Evolutionary conservation across 2,888 invertebrate genomes (phyloP).

Genomic region (Nematopogon swammerdamellus): DNA sequence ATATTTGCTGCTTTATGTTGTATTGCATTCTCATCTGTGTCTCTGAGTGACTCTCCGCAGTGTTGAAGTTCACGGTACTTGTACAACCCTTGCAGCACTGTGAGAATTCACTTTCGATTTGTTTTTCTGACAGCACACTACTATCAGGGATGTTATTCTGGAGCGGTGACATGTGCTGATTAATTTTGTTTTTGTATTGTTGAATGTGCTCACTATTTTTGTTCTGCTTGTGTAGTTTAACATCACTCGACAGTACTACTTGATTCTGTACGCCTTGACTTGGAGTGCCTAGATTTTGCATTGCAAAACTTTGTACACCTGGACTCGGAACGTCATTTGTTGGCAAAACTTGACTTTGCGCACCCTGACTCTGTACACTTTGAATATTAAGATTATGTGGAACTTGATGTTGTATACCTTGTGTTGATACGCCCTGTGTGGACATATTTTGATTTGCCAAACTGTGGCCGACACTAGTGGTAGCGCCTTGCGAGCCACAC

Average conservation of each 20-base stretch:
- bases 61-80: constrained; percentile 34
- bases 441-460: too few relatives aligned
- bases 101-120: constrained; percentile 22
- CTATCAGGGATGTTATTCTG: constrained; percentile 47
- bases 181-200: constrained; percentile 29
- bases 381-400: too few relatives aligned
- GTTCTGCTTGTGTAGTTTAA: not conserved
- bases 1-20: constrained; percentile 37
- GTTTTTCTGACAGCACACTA: constrained; percentile 38
- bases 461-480: too few relatives aligned
- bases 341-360: too few relatives aligned
- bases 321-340: not conserved
- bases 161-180: constrained; percentile 36
- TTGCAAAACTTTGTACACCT: too few relatives aligned
- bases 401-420: too few relatives aligned
- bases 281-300: too few relatives aligned
- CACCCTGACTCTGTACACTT: too few relatives aligned
- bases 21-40: constrained; percentile 32
- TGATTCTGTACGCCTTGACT: too few relatives aligned
- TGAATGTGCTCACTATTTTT: not conserved
- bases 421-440: too few relatives aligned
- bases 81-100: constrained; percentile 56
- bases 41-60: constrained; percentile 30
- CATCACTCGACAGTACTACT: not conserved
- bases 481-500: not conserved